Evolutionary conservation across 2,113 vertebrate genomes (phyloP).

Genomic region (Riparia riparia): DNA sequence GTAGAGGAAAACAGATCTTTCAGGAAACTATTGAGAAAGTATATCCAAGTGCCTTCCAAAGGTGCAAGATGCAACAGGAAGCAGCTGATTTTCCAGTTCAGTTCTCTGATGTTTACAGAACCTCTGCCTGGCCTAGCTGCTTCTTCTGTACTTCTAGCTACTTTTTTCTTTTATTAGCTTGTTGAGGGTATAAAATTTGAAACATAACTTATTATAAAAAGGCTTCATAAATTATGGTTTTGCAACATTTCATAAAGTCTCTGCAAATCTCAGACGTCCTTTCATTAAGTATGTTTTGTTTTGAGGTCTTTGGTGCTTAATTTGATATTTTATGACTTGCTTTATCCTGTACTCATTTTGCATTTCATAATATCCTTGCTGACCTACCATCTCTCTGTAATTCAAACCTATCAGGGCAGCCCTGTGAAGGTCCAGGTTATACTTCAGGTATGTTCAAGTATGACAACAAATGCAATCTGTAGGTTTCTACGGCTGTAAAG

Average conservation of each 20-base stretch:
- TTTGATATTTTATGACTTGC: not conserved
- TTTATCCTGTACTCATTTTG: not conserved
- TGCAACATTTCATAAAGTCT: not conserved
- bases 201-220: not conserved
- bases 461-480: not conserved
- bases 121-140: not conserved
- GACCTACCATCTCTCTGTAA: not conserved
- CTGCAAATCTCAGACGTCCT: not conserved
- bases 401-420: not conserved
- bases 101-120: not conserved
- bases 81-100: not conserved
- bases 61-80: not conserved
- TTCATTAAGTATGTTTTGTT: not conserved
- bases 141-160: not conserved
- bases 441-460: not conserved
- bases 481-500: not conserved
- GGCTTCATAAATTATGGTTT: not conserved
- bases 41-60: not conserved
- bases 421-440: not conserved
- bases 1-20: not conserved
- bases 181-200: not conserved
- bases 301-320: not conserved
- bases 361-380: not conserved
- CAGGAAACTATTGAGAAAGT: not conserved
- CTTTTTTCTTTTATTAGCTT: not conserved